Conservation (phyloP, 23 tunicate genomes). For the Halocynthia roretzi region DNA sequence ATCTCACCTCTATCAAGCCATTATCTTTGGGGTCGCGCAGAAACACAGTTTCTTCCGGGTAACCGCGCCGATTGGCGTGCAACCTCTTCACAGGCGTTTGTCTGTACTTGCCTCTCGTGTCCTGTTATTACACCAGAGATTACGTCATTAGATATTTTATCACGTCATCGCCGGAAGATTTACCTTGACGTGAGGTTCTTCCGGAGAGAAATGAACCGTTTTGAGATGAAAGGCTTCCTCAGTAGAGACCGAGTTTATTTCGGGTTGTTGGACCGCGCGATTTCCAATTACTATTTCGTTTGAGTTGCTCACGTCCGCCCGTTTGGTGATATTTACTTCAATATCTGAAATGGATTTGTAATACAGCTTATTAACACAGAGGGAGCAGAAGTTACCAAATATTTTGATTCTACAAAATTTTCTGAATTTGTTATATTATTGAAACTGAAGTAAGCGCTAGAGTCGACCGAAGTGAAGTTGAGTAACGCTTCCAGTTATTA, state of each 20-base stretch:
- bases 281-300: not conserved
- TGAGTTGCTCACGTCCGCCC: not conserved
- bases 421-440: too few relatives aligned
- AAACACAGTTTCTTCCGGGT: too few relatives aligned
- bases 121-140: not conserved
- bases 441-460: too few relatives aligned
- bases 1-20: too few relatives aligned
- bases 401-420: too few relatives aligned
- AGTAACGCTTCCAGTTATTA: too few relatives aligned
- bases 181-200: constrained; percentile 18
- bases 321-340: not conserved
- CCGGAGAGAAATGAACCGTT: constrained; percentile 13
- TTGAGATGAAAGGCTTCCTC: not conserved
- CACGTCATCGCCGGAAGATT: not conserved
- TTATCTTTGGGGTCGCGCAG: too few relatives aligned
- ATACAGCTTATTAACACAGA: too few relatives aligned
- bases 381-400: too few relatives aligned
- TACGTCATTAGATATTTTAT: not conserved
- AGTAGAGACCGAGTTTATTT: not conserved
- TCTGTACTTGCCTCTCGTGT: constrained; percentile 21
- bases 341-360: not conserved
- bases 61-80: not conserved
- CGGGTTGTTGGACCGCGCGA: not conserved
- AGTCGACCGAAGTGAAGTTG: too few relatives aligned
- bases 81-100: constrained; percentile 9